Evolutionary conservation across 2,888 invertebrate genomes (phyloP), one percentile per base, ranked within the genome.

Genomic region (Eupeodes luniger): DNA sequence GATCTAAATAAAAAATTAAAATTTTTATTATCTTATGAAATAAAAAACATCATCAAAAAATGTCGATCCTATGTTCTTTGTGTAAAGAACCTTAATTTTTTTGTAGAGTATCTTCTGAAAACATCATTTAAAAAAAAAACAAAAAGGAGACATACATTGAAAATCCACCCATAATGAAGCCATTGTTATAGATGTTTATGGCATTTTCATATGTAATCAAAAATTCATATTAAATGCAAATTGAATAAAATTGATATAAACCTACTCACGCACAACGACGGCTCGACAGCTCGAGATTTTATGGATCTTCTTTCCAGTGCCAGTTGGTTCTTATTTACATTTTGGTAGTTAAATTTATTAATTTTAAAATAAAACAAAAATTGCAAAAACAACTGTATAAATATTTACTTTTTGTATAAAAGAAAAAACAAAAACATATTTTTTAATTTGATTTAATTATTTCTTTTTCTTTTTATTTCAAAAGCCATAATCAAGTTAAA

Each of bases 111-210:
- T 27, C 49, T 19, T 36, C 11, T 27, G 6, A 40, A 40, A 7
- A 66, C 19, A 59, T 11, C 51, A 19, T 49, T n/a, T 34, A 64
- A 74, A 49, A 80, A 70, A 66, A 57, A 81, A 64, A 81, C 78
- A 82, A 74, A 55, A 80, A 70, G 76, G 57, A 81, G 69, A 81
- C 81, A 79, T 76, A 12, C 27, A 27, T 16, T 72, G 47, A 49
- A 66, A 80, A 74, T 77, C 64, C 83, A 77, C 72, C 80, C 77
- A 87, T 88, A 88, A 88, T 88, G 81, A 88, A 88, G 88, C 85
- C 88, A 88, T 88, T 88, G 88, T 88, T 88, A 78, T 78, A 78
- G 69, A 85, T 89, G 82, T 89, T 85, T 72, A 89, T 85, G 49
- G 75, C 79, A 59, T 70, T 69, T 70, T 66, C 76, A 79, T 5